phyloP scores from a whole-genome alignment of 2,888 invertebrate genomes.

The Nebria brevicollis region DNA sequence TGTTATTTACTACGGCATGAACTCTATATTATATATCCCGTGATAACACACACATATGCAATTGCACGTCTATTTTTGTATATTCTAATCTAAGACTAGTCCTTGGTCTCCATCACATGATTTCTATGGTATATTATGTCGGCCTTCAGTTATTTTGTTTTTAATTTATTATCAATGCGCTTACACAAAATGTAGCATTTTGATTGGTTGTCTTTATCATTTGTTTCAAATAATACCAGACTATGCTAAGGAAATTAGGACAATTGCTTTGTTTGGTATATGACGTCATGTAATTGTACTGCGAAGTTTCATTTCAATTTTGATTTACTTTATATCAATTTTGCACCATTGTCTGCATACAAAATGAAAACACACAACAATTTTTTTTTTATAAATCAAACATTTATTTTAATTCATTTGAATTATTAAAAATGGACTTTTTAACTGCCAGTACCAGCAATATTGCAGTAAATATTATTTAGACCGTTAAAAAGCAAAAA shows the following conservation, averaged over 20 bases:
- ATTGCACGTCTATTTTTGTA: constrained; percentile 41
- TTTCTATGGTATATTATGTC: constrained; percentile 9
- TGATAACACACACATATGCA: constrained; percentile 9
- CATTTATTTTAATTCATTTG: too few species aligned
- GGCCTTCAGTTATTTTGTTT: constrained; percentile 35
- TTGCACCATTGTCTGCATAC: not conserved
- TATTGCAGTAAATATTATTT: not conserved
- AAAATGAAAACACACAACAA: too few species aligned
- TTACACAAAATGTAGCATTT: not conserved
- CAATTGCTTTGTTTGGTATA: not conserved
- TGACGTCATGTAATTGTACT: not conserved
- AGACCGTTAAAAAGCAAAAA: not conserved
- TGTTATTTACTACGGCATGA: not conserved
- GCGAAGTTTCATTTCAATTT: not conserved
- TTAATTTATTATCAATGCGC: constrained; percentile 6
- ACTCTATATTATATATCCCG: not conserved
- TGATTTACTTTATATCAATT: not conserved
- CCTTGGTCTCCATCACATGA: constrained; percentile 42
- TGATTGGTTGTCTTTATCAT: not conserved
- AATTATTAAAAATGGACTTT: not conserved
- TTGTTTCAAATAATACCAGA: not conserved
- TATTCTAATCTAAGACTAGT: constrained; percentile 41
- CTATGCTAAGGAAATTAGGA: not conserved
- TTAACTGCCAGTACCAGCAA: not conserved
- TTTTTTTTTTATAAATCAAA: too few species aligned